Conservation (phyloP, 2,888 invertebrate species). For the Folsomia candida region DNA sequence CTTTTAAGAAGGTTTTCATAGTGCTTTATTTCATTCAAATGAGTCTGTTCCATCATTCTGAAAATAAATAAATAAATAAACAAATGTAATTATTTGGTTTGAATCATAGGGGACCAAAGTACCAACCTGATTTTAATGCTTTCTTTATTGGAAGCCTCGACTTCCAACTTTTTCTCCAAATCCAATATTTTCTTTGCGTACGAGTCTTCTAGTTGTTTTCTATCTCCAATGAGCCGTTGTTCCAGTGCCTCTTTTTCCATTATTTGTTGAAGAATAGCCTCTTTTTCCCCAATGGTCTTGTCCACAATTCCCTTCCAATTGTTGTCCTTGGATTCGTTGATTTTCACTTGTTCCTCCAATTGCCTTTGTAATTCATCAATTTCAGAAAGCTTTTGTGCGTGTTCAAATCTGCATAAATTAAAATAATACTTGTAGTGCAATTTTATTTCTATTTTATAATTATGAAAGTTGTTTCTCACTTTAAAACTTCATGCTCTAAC, state of each 20-base stretch:
- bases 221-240: background rate
- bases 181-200: too few relatives aligned
- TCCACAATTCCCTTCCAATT: slow-evolving; percentile 7
- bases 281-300: background rate
- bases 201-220: background rate
- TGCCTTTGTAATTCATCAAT: background rate
- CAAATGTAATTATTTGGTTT: too few relatives aligned
- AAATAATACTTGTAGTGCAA: too few relatives aligned
- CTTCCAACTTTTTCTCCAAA: background rate
- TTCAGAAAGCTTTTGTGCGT: slow-evolving; percentile 1
- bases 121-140: background rate
- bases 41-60: background rate
- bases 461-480: background rate
- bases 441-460: too few relatives aligned
- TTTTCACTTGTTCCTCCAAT: background rate
- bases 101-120: too few relatives aligned
- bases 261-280: background rate
- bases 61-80: background rate
- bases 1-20: background rate
- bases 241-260: background rate
- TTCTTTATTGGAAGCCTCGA: background rate
- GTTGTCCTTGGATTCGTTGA: background rate
- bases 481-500: background rate
- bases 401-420: slow-evolving; percentile 1
- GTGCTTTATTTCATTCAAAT: background rate